Conservation (phyloP, 2,113 vertebrate species). For the Rutilus rutilus region DNA sequence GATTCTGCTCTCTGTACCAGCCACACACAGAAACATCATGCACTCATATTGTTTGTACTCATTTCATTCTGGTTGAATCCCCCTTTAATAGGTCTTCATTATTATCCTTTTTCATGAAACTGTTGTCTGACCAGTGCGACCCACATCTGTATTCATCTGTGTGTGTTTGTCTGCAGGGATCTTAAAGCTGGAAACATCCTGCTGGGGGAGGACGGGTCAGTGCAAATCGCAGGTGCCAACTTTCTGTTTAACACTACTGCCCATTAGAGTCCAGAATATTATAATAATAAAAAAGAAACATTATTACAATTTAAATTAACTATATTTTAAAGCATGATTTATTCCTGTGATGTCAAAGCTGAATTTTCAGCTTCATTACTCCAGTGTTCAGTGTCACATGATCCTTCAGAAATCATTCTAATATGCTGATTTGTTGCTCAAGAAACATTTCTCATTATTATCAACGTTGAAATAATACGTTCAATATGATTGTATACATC, state of each 20-base stretch:
- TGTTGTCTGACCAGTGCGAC: not conserved
- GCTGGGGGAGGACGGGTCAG: conserved; percentile 87
- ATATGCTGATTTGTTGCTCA: not conserved
- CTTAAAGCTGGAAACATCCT: conserved; percentile 91
- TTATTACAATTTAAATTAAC: not conserved
- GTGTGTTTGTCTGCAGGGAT: conserved; percentile 72
- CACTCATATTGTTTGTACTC: too few species aligned
- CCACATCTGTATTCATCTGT: not conserved
- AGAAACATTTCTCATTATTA: not conserved
- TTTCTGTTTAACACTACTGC: not conserved
- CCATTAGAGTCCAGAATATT: not conserved
- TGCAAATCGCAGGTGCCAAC: conserved; percentile 85
- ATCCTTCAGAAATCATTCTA: not conserved
- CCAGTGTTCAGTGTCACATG: not conserved
- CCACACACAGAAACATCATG: too few species aligned
- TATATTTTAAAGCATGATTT: not conserved
- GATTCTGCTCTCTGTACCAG: too few species aligned
- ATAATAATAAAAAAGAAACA: not conserved
- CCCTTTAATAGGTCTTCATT: not conserved
- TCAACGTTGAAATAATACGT: not conserved
- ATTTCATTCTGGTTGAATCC: not conserved
- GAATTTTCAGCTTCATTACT: not conserved
- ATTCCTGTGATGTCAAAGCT: not conserved
- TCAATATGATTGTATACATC: not conserved
- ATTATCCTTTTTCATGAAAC: not conserved